A percentile compares a stretch with the other conserved stretches of the same genome.
Conservation (phyloP, 2,888 invertebrate genomes). For the Volucella inanis region DNA sequence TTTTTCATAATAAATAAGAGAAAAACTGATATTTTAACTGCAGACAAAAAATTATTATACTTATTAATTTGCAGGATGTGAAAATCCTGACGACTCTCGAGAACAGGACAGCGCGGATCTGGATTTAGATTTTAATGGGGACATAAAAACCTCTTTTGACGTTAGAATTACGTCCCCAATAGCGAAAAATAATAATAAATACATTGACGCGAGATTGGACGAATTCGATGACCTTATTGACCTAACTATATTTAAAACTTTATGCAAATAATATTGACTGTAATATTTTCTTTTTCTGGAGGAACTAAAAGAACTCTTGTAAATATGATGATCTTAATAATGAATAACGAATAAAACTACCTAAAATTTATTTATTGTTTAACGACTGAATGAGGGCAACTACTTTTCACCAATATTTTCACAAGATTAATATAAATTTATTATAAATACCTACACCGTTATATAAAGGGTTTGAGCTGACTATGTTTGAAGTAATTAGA, state of each 20-base stretch:
- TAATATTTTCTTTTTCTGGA: conserved; percentile 73
- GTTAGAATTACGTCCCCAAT: conserved; percentile 73
- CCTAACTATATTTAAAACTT: conserved; percentile 75
- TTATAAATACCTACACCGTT: conserved; percentile 77
- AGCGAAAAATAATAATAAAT: conserved; percentile 74
- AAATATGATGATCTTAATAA: conserved; percentile 17
- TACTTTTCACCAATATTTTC: conserved; percentile 76
- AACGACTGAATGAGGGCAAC: conserved; percentile 76
- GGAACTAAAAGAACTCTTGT: conserved; percentile 72
- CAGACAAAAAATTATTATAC: neutral
- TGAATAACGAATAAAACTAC: neutral
- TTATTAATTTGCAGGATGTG: conserved; percentile 29
- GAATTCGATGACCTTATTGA: conserved; percentile 5
- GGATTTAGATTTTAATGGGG: conserved; percentile 20
- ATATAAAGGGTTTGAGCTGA: conserved; percentile 76
- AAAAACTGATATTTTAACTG: neutral
- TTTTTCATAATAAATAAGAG: neutral
- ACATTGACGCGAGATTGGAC: conserved; percentile 76
- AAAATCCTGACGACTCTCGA: neutral
- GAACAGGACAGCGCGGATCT: conserved; percentile 28
- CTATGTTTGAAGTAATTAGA: conserved; percentile 69
- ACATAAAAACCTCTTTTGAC: conserved; percentile 50
- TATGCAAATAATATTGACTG: conserved; percentile 68
- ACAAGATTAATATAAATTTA: conserved; percentile 74
- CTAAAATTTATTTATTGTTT: conserved; percentile 50